A percentile compares a stretch with the other conserved stretches of the same genome.
These are phyloP conservation scores for Rhadina sibilatrix DNA, from an alignment of 2,113 vertebrate species.

Conservation along the genomic window DNA sequence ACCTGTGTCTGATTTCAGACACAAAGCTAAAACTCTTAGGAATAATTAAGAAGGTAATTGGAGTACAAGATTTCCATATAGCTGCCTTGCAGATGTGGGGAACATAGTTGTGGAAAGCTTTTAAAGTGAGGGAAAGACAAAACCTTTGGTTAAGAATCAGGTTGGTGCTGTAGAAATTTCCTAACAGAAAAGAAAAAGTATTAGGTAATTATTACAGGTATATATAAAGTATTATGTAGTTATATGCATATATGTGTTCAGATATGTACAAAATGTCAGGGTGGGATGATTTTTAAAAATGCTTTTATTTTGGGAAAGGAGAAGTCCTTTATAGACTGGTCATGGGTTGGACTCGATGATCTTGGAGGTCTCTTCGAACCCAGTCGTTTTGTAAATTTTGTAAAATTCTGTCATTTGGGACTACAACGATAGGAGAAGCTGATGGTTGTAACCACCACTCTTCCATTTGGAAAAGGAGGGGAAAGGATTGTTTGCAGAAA, in stretches of 20 bases:
- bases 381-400: not conserved
- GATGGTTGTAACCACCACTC: not conserved
- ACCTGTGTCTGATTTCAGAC: not conserved
- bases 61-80: not conserved
- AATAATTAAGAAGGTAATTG: not conserved
- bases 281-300: not conserved
- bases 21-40: not conserved
- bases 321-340: not conserved
- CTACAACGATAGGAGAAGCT: not conserved
- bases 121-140: not conserved
- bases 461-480: not conserved
- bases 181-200: rapidly evolving
- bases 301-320: not conserved
- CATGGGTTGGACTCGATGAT: not conserved
- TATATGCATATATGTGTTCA: rapidly evolving
- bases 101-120: not conserved
- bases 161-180: not conserved
- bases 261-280: not conserved
- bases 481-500: not conserved
- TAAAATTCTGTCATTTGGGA: not conserved
- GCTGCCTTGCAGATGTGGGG: not conserved
- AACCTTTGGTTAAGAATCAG: not conserved
- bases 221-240: not conserved
- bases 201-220: not conserved
- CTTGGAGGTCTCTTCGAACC: not conserved